Conservation (phyloP, 2,797 vertebrate species). For the Gallinago stenura region DNA sequence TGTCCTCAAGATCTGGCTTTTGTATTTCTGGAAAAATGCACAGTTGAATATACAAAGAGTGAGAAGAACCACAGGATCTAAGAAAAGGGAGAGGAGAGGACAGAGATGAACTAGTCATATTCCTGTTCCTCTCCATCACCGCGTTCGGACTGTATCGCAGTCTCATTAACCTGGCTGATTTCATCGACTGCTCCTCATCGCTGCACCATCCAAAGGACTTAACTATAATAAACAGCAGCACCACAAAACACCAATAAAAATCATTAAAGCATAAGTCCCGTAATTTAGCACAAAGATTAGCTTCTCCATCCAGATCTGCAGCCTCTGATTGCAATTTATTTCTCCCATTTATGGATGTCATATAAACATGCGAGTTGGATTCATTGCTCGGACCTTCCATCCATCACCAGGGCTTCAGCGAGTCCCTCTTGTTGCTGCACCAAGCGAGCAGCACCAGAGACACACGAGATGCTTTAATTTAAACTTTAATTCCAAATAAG, state of each 20-base stretch:
- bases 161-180: slow-evolving; percentile 21
- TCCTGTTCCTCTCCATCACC: background rate
- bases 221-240: slow-evolving; percentile 54
- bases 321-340: slow-evolving; percentile 62
- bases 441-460: fast-evolving
- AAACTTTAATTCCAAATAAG: background rate
- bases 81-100: background rate
- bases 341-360: slow-evolving; percentile 20
- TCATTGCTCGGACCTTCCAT: background rate
- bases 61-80: background rate
- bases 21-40: background rate
- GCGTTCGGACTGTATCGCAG: background rate
- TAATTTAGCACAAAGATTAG: slow-evolving; percentile 47
- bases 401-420: background rate
- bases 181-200: background rate
- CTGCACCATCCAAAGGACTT: background rate
- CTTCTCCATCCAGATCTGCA: slow-evolving; percentile 36
- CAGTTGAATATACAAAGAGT: fast-evolving
- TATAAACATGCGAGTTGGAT: background rate
- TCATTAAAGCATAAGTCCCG: slow-evolving; percentile 51
- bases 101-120: background rate
- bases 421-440: background rate
- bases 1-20: fast-evolving
- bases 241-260: slow-evolving; percentile 52
- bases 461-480: background rate